Percentiles rank a stretch among this genome's conserved stretches.
phyloP scores from a whole-genome alignment of 2,113 vertebrate genomes.

The Laticauda laticaudata region DNA sequence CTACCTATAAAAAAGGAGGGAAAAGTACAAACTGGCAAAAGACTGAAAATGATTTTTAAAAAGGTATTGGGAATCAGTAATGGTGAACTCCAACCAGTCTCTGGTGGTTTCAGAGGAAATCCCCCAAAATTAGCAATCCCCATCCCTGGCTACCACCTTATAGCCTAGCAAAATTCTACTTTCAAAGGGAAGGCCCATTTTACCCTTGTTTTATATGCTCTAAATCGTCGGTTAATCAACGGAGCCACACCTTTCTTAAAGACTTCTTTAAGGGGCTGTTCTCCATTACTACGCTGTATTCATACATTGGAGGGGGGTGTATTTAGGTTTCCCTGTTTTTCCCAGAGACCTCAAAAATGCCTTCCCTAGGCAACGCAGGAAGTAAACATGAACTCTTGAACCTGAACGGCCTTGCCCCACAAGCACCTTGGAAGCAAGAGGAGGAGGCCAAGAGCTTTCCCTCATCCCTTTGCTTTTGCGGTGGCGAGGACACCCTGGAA shows the following conservation, averaged over 20 bases:
- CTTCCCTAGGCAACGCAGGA: slow-evolving; percentile 25
- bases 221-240: slow-evolving; percentile 1
- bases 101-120: slow-evolving; percentile 43
- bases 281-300: neutral
- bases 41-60: neutral
- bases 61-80: slow-evolving; percentile 27
- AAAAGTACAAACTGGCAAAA: neutral
- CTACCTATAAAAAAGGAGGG: neutral
- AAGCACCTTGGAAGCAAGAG: slow-evolving; percentile 23
- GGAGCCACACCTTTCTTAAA: slow-evolving; percentile 61
- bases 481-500: neutral
- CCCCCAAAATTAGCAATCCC: slow-evolving; percentile 40
- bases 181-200: slow-evolving; percentile 41
- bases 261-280: slow-evolving; percentile 12
- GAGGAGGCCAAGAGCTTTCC: slow-evolving; percentile 4
- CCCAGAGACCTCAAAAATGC: neutral
- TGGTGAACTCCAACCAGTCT: slow-evolving; percentile 34
- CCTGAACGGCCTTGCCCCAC: slow-evolving; percentile 40
- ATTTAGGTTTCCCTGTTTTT: slow-evolving; percentile 1
- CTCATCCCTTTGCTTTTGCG: neutral
- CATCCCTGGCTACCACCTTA: slow-evolving; percentile 20
- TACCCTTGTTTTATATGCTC: slow-evolving; percentile 53
- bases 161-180: slow-evolving; percentile 23
- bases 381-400: slow-evolving; percentile 69
- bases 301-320: neutral